Evolutionary conservation across 1,140 invertebrate genomes (phyloP), one percentile per base, ranked within the genome.

Genomic region (Venturia canescens): DNA sequence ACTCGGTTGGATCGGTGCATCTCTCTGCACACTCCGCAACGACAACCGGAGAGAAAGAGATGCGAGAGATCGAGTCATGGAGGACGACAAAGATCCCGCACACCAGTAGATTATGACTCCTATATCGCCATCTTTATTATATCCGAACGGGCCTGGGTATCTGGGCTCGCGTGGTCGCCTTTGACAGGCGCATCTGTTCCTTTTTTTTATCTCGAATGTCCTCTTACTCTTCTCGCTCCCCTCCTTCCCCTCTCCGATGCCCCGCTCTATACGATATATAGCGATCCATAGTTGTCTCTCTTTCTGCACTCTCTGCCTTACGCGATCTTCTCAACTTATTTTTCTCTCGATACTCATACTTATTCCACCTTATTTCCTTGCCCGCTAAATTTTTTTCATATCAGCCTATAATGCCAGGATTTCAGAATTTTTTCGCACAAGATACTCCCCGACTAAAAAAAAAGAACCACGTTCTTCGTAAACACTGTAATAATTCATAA

Each of bases 111-210:
- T 92, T 91, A 91, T 90, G 90, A 90, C 88, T 89, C 89, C 82
- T 91, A 91, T 90, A 92, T 91, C 86, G 88, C 86, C 88, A 89
- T 91, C 90, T 91, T 92, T 92, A 92, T 91, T 91, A 91, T 88
- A 90, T 89, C 83, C 87, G 84, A 83, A 82, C 78, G 83, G 74
- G 82, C 77, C 80, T 77, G 82, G 11, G 81, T 83, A 81, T 86
- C 81, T 80, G 84, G 80, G 82, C 78, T 83, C 84, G 84, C 80
- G 84, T 83, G 83, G 77, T 84, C 84, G 83, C 86, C 78, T 88
- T 88, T 88, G 85, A 89, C 87, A 87, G 86, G 84, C 82, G 84
- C 83, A 70, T 85, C 87, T 82, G 79, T 81, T 80, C 71, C 23
- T 69, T 69, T 31, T 69, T 31, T 69, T 69, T 67, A 2, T 69